Evolutionary conservation across 2,888 invertebrate species (phyloP).

Genomic region (Cephus spinipes): DNA sequence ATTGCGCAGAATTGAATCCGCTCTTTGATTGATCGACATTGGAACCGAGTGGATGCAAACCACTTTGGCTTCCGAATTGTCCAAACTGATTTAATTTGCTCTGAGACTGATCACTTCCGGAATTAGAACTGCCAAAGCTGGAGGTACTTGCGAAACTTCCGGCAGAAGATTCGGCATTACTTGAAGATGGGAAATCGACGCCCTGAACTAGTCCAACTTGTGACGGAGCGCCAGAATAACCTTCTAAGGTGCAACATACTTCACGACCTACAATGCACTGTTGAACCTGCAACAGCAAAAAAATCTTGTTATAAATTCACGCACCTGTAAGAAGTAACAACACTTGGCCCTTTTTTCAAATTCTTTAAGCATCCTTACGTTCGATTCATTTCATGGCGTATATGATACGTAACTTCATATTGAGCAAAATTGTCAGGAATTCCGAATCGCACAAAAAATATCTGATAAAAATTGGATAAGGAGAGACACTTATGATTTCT

Average conservation of each 20-base stretch:
- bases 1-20: neutral
- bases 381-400: neutral
- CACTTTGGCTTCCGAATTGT: conserved; percentile 13
- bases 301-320: neutral
- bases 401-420: neutral
- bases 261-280: conserved; percentile 43
- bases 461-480: neutral
- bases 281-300: conserved; percentile 42
- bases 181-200: conserved; percentile 1
- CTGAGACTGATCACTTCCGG: neutral
- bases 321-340: neutral
- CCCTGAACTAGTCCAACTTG: neutral
- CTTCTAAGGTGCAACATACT: conserved; percentile 49
- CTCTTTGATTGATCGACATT: neutral
- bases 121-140: neutral
- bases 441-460: neutral
- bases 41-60: neutral
- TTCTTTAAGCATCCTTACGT: neutral
- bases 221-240: conserved; percentile 11
- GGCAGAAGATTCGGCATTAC: neutral
- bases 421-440: neutral
- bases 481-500: neutral
- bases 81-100: conserved; percentile 12
- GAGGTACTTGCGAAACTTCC: neutral
- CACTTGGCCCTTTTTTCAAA: neutral